Evolutionary conservation across 2,797 vertebrate genomes (phyloP).

Genomic region (Erethizon dorsatum): DNA sequence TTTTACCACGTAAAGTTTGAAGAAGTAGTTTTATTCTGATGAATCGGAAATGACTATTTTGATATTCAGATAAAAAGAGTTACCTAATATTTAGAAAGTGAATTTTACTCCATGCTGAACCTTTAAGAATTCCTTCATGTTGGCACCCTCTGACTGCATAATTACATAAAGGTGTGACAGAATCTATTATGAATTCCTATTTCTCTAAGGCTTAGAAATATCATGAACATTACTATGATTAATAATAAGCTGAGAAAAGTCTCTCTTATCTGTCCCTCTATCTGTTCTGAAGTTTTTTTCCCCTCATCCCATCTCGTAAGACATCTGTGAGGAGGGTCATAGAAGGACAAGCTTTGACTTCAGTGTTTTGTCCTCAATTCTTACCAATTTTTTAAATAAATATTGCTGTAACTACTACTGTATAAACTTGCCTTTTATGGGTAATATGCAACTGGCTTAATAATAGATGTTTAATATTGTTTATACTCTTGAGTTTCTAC

Average conservation of each 20-base stretch:
- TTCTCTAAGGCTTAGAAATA: neutral
- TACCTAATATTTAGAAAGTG: constrained; percentile 59
- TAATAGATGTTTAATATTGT: neutral
- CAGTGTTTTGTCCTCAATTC: neutral
- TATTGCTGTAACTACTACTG: neutral
- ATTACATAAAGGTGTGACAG: neutral
- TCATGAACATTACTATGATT: constrained; percentile 54
- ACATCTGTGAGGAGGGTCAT: neutral
- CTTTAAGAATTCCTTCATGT: constrained; percentile 55
- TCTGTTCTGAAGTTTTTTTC: neutral
- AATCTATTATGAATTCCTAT: neutral
- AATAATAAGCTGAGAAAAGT: constrained; percentile 25
- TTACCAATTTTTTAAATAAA: neutral
- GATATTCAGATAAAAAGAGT: neutral
- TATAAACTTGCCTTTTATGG: neutral
- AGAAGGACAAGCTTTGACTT: neutral
- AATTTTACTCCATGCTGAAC: neutral
- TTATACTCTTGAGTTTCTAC: neutral
- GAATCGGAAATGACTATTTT: neutral
- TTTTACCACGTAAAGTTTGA: neutral
- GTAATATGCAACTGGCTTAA: neutral
- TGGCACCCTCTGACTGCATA: neutral
- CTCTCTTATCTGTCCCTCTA: neutral
- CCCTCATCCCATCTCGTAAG: neutral
- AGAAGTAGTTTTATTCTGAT: neutral